Base-by-base conservation (phyloP, 2,113 vertebrate genomes). In the Cololabis saira region DNA sequence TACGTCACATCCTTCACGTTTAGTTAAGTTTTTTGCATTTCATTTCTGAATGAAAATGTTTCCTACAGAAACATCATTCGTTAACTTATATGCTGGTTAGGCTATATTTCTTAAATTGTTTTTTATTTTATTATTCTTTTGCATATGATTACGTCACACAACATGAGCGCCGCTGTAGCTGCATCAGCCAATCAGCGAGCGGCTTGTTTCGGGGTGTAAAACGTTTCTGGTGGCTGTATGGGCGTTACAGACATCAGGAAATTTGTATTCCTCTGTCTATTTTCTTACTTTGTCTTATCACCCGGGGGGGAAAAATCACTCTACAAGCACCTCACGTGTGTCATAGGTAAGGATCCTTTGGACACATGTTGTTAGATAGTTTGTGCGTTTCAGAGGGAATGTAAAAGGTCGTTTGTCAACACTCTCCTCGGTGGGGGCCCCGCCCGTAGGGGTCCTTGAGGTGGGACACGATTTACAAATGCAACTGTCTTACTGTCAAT, bases 401-500 rank as follows among this genome's bases (percentile, higher is more conserved):
- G 53, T 61, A 4, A 10, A 30, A 69, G 69, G 92, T 94, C 93
- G 93, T 92, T 89, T 90, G 93, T 94, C 93, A 87, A 83, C 80
- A 72, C 71, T 89, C 92, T 93, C 92, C 92, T 85, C 74, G 78
- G 69, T 87, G 76, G 90, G 91, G 92, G 83, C 75, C 88, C n/a
- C 74, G 67, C 30, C 67, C 84, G 67, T 83, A 72, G 92, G 92
- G 92, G 89, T 90, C 89, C 87, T 64, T 65, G 33, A 90, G 89
- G 91, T 87, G 88, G 87, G 56, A 47, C 80, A 64, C 48, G 74
- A 50, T 63, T 17, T 57, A 61, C 45, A 37, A 37, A 37, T 37
- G 33, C 33, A 27, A 27, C 33, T 9, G 33, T 4, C 33, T 7
- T 37, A 11, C 33, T 37, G 33, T 9, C 33, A 37, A 37, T 11